Evolutionary conservation across 2,113 vertebrate genomes (phyloP).

Genomic region (Rhinopomastus cyanomelas): DNA sequence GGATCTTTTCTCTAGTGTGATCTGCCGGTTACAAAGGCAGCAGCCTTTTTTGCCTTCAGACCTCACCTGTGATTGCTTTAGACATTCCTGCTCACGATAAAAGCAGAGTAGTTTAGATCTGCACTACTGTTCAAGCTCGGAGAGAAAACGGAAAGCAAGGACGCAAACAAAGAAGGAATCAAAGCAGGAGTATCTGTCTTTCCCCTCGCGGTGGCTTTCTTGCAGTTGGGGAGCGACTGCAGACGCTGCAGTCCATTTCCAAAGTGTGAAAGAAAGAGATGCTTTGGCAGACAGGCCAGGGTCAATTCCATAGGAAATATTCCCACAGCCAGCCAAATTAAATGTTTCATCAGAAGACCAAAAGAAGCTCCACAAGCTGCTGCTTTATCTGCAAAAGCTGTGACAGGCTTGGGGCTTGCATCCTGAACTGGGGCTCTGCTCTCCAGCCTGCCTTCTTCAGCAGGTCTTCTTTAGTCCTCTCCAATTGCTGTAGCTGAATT

Average conservation of each 20-base stretch:
- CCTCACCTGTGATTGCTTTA: neutral
- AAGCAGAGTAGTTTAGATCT: neutral
- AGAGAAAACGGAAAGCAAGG: neutral
- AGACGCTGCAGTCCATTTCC: neutral
- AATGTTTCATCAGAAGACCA: neutral
- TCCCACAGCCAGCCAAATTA: neutral
- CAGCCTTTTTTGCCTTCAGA: neutral
- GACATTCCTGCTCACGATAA: neutral
- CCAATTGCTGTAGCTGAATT: neutral
- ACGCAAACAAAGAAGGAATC: neutral
- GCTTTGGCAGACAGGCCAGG: neutral
- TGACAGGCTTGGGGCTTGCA: neutral
- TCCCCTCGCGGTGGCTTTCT: rapidly evolving
- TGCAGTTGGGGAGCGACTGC: rapidly evolving
- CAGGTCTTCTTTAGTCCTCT: neutral
- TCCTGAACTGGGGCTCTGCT: neutral
- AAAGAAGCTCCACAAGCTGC: neutral
- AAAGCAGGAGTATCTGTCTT: neutral
- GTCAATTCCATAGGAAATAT: neutral
- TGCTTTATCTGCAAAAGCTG: neutral
- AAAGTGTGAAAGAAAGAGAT: neutral
- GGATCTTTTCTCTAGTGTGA: neutral
- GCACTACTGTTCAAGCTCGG: neutral
- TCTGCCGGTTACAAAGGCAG: neutral
- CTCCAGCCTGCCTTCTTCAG: neutral